Conservation (phyloP, 2,113 vertebrate genomes). For the Larimichthys polyactis region DNA sequence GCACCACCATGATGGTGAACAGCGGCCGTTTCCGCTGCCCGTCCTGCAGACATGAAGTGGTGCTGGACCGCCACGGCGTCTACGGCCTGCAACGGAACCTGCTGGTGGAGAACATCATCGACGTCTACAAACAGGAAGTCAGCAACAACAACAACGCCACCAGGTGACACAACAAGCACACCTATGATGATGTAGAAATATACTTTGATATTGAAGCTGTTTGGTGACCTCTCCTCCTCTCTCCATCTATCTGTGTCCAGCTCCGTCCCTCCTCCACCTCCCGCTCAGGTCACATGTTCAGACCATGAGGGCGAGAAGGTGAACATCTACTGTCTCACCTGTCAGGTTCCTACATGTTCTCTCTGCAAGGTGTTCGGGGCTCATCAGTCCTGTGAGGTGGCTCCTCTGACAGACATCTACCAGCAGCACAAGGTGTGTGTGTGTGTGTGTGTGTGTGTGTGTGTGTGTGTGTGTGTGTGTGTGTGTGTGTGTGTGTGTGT, state of each 20-base stretch:
- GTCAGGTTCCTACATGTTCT: conserved; percentile 85
- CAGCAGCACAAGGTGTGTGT: conserved; percentile 79
- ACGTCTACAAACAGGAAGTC: conserved; percentile 85
- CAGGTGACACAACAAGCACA: conserved; percentile 48
- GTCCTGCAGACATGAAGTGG: conserved; percentile 83
- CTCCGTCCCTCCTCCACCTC: conserved; percentile 50
- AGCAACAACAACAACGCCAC: conserved; percentile 37
- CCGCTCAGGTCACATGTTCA: conserved; percentile 73
- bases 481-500: too few species aligned
- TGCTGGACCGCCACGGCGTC: conserved; percentile 87
- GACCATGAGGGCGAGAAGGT: conserved; percentile 86
- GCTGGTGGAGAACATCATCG: conserved; percentile 88
- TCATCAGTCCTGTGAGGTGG: conserved; percentile 84
- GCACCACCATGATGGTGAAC: conserved; percentile 77
- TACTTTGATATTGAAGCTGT: background rate
- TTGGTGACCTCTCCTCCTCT: background rate
- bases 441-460: background rate
- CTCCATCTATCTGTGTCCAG: conserved; percentile 11
- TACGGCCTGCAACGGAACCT: conserved; percentile 86
- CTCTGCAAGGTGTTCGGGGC: conserved; percentile 88
- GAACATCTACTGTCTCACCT: conserved; percentile 87
- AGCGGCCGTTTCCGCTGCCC: conserved; percentile 76
- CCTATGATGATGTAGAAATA: background rate
- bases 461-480: background rate
- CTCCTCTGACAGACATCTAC: conserved; percentile 81